phyloP scores from a whole-genome alignment of 2,888 invertebrate genomes.

The Cacoxenus indagator region DNA sequence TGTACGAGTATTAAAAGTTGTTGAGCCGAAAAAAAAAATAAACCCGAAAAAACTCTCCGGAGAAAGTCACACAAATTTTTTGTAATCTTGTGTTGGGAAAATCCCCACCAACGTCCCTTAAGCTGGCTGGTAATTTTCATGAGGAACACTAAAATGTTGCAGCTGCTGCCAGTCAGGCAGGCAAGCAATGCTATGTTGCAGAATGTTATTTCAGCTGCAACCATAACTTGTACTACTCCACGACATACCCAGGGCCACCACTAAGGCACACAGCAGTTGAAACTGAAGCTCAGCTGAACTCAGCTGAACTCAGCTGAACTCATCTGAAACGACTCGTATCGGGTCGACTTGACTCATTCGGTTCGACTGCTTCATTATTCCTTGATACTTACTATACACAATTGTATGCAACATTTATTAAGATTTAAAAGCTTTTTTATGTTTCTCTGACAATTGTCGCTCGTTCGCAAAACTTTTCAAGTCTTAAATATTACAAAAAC shows the following conservation, averaged over 20 bases:
- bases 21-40: not conserved
- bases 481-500: too few relatives aligned
- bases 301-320: not conserved
- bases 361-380: constrained; percentile 32
- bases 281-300: not conserved
- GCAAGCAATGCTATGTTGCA: too few relatives aligned
- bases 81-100: too few relatives aligned
- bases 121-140: too few relatives aligned
- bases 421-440: constrained; percentile 63
- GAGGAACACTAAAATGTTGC: too few relatives aligned
- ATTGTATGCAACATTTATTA: constrained; percentile 64
- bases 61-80: too few relatives aligned
- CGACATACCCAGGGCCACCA: too few relatives aligned
- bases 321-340: not conserved
- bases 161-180: too few relatives aligned
- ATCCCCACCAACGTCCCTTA: too few relatives aligned
- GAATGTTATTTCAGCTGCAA: too few relatives aligned
- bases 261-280: too few relatives aligned
- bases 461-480: not conserved
- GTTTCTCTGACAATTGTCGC: constrained; percentile 57
- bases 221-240: too few relatives aligned
- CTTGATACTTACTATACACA: constrained; percentile 44
- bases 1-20: not conserved
- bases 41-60: not conserved
- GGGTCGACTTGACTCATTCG: not conserved